Evolutionary conservation across 1,140 invertebrate species (phyloP).

Genomic region (Bombus difficillimus): DNA sequence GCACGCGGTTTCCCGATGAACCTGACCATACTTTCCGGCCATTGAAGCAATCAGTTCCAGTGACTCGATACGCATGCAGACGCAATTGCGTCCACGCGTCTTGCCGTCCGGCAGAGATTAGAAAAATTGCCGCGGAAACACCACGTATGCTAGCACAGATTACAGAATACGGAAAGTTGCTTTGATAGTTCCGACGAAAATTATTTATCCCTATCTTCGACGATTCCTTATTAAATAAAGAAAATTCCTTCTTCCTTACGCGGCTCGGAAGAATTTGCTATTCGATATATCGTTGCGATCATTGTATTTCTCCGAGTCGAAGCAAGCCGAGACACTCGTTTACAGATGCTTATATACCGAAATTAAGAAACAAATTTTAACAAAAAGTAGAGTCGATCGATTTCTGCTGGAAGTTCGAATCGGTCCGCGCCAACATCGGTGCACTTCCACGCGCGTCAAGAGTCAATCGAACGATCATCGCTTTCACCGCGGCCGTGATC

Average conservation of each 20-base stretch:
- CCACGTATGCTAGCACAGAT: neutral
- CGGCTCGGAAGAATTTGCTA: neutral
- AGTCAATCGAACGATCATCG: conserved; percentile 25
- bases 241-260: neutral
- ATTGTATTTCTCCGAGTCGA: no score
- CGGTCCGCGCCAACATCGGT: neutral
- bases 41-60: conserved; percentile 24
- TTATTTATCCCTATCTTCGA: neutral
- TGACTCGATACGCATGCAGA: conserved; percentile 2
- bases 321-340: no score
- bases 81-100: neutral
- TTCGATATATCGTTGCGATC: no score
- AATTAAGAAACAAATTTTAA: no score
- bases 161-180: neutral
- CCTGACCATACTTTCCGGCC: neutral
- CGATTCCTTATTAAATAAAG: neutral
- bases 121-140: conserved; percentile 9
- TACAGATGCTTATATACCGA: no score
- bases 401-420: neutral
- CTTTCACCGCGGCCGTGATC: conserved; percentile 43
- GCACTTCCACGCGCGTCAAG: neutral
- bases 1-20: neutral
- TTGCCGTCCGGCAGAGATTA: neutral
- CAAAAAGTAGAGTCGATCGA: no score
- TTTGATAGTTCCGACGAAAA: neutral